Percentiles rank a stretch among this genome's conserved stretches.
Conservation (phyloP, 2,888 invertebrate genomes). For the Onchidella celtica region DNA sequence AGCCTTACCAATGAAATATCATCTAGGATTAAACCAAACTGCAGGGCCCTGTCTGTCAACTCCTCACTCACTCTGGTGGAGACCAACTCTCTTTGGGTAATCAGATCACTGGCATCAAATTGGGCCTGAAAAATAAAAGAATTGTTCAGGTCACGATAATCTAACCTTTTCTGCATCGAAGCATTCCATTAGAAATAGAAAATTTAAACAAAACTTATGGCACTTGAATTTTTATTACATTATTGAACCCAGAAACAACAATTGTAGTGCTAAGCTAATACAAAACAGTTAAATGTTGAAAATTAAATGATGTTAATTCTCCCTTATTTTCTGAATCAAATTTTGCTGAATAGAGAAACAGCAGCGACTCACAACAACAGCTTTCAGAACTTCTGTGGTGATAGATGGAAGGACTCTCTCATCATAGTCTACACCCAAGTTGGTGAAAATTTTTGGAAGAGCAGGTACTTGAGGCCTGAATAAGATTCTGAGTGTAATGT, state of each 20-base stretch:
- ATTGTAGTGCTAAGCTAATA: no score
- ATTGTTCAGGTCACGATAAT: no score
- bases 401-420: constrained; percentile 99
- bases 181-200: no score
- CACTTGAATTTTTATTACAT: no score
- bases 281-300: no score
- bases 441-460: constrained; percentile 96
- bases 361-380: constrained; percentile 92
- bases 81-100: constrained; percentile 97
- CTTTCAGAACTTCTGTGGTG: constrained; percentile 98
- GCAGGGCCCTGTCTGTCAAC: constrained; percentile 93
- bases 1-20: constrained; percentile 96
- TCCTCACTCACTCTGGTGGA: constrained; percentile 95
- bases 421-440: constrained; percentile 98
- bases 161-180: no score
- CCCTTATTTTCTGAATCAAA: no score
- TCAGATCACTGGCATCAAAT: constrained; percentile 99
- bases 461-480: constrained; percentile 96
- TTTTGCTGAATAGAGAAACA: no score
- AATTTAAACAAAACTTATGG: no score
- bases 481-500: constrained; percentile 98
- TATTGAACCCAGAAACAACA: no score
- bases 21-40: constrained; percentile 98
- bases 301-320: no score
- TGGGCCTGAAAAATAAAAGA: constrained; percentile 86